These are phyloP conservation scores for Gymnorhina tibicen DNA, from an alignment of 2,113 vertebrate genomes.

Conservation along the genomic window DNA sequence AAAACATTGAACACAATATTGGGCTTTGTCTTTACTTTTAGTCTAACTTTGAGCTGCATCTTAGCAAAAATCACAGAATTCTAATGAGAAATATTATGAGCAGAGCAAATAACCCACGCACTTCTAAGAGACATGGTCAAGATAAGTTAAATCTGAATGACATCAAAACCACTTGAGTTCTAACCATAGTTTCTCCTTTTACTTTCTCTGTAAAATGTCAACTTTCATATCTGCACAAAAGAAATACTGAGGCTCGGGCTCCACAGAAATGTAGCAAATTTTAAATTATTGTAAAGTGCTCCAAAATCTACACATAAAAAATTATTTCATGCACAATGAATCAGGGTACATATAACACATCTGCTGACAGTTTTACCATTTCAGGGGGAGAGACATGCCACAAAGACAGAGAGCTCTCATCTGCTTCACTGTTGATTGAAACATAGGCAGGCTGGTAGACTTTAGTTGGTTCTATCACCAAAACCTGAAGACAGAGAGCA, in stretches of 20 bases:
- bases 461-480: conserved; percentile 91
- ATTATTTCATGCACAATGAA: not conserved
- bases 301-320: not conserved
- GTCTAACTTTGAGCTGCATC: not conserved
- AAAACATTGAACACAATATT: not conserved
- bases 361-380: conserved; percentile 72
- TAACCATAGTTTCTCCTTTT: not conserved
- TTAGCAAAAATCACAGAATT: not conserved
- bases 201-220: not conserved
- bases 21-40: not conserved
- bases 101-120: not conserved
- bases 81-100: not conserved
- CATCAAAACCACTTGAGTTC: not conserved
- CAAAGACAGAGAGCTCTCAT: conserved; percentile 89
- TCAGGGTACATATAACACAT: not conserved
- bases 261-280: not conserved
- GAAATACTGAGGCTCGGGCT: not conserved
- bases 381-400: conserved; percentile 90
- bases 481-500: conserved; percentile 75
- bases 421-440: conserved; percentile 90
- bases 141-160: not conserved
- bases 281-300: not conserved
- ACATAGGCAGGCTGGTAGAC: conserved; percentile 93
- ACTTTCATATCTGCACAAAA: not conserved
- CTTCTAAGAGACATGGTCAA: not conserved